Percentiles rank a stretch among this genome's conserved stretches.
Evolutionary conservation across 1,140 invertebrate genomes (phyloP).

Genomic region (Wasmannia auropunctata): DNA sequence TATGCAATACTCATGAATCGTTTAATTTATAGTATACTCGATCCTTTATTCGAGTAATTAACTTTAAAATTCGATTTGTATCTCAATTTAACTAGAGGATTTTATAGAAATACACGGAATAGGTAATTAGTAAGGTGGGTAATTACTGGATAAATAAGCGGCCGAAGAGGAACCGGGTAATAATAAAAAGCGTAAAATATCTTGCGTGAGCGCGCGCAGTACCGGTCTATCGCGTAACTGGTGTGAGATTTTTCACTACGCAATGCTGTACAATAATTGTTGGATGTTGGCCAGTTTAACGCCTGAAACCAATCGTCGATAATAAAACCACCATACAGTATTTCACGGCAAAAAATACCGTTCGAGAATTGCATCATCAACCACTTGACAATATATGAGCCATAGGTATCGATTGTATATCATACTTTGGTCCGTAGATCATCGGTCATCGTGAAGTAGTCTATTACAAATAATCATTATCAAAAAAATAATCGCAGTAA

Average conservation of each 20-base stretch:
- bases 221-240: conserved; percentile 55
- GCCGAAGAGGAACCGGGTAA: conserved; percentile 31
- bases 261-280: conserved; percentile 65
- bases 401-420: conserved; percentile 10
- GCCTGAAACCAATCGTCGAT: conserved; percentile 68
- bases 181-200: conserved; percentile 56
- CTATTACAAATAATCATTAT: neutral
- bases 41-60: conserved; percentile 29
- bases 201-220: neutral
- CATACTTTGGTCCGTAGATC: neutral
- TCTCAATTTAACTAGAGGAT: conserved; percentile 39
- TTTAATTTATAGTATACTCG: conserved; percentile 14
- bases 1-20: neutral
- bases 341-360: conserved; percentile 61
- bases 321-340: conserved; percentile 66
- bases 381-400: conserved; percentile 57
- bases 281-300: conserved; percentile 64
- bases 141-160: conserved; percentile 54
- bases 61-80: conserved; percentile 45
- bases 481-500: neutral
- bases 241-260: conserved; percentile 67
- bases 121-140: conserved; percentile 39
- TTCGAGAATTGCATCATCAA: conserved; percentile 59
- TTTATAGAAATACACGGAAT: conserved; percentile 33
- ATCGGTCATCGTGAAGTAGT: neutral